phyloP scores from a whole-genome alignment of 1,140 invertebrate species.

The Octopus bimaculoides region DNA sequence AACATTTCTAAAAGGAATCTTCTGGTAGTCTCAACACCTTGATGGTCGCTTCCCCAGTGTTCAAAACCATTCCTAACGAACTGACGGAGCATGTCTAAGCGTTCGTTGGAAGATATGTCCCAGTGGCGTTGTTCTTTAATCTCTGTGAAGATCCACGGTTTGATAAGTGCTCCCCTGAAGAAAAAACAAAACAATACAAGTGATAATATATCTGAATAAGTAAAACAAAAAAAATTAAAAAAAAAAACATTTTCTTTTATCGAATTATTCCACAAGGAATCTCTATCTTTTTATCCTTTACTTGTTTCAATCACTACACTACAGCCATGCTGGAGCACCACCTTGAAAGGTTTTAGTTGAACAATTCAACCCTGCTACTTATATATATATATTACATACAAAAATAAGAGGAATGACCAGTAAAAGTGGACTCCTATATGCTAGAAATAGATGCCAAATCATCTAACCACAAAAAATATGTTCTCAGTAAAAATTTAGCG shows the following conservation, averaged over 20 bases:
- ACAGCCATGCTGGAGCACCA: no score
- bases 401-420: no score
- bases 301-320: no score
- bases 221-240: not conserved
- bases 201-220: not conserved
- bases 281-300: no score
- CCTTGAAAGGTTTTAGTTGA: no score
- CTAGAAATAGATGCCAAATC: no score
- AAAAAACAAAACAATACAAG: slow-evolving; percentile 22
- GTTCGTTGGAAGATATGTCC: slow-evolving; percentile 86
- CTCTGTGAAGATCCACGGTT: slow-evolving; percentile 99
- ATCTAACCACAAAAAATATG: no score
- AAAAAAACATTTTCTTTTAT: not conserved
- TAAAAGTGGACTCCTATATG: no score
- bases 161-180: slow-evolving; percentile 87
- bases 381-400: no score
- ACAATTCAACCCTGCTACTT: no score
- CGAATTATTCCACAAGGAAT: no score
- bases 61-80: slow-evolving; percentile 94
- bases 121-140: slow-evolving; percentile 90
- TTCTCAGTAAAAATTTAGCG: no score
- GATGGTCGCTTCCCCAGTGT: slow-evolving; percentile 92
- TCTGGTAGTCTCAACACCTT: slow-evolving; percentile 90
- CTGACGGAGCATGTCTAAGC: slow-evolving; percentile 87
- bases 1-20: slow-evolving; percentile 95